phyloP scores from a whole-genome alignment of 2,113 vertebrate species.

The Sturnus vulgaris region DNA sequence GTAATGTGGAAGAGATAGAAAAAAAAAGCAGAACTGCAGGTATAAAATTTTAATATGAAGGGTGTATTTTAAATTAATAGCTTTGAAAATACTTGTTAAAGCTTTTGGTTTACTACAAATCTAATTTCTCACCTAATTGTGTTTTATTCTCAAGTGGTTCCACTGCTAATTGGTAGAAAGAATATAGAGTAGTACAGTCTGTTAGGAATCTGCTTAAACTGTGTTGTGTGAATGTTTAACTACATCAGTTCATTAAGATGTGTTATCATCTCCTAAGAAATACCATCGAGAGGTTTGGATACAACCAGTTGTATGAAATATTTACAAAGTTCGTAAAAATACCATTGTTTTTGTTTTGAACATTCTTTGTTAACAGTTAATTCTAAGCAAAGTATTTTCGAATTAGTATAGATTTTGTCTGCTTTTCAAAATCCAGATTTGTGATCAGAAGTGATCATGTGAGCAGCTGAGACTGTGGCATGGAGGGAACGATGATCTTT shows the following conservation, averaged over 20 bases:
- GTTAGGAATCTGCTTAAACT: not conserved
- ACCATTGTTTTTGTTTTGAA: not conserved
- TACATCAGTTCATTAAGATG: not conserved
- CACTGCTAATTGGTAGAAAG: not conserved
- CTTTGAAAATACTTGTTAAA: not conserved
- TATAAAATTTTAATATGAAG: not conserved
- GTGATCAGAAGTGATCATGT: not conserved
- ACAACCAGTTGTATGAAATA: not conserved
- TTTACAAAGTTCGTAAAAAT: not conserved
- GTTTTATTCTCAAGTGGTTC: not conserved
- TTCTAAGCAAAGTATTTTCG: not conserved
- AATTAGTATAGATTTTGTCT: not conserved
- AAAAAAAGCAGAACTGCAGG: not conserved
- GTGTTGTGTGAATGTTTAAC: not conserved
- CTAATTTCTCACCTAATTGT: not conserved
- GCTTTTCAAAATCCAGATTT: not conserved
- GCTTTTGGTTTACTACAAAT: not conserved
- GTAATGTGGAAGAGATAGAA: not conserved
- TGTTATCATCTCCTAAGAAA: not conserved
- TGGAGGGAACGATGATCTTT: not conserved
- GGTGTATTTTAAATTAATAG: not conserved
- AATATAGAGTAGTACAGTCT: not conserved
- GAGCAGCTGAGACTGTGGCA: not conserved
- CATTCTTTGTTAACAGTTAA: not conserved
- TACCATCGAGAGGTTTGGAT: not conserved